Evolutionary conservation across 2,888 invertebrate genomes (phyloP), one percentile per base, ranked within the genome.

Genomic region (Unio delphinus): DNA sequence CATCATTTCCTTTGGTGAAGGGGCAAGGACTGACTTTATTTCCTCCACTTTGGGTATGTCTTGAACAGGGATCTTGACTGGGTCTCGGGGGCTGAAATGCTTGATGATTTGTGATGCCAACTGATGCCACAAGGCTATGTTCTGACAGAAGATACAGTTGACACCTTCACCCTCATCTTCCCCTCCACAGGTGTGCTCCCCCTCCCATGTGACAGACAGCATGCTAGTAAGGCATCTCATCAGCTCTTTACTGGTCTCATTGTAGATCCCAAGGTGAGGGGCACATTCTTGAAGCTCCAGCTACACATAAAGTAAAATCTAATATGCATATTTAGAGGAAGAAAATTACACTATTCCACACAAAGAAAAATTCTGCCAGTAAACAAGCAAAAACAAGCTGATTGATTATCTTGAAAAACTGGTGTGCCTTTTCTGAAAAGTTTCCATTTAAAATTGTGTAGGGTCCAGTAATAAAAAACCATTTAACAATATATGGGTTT

Each of bases 141-240:
- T 86, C 76, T 97, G 97, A 90, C 98, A 99, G 89, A 95, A 96
- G 67, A 94, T 93, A 87, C 98, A 99, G 88, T 97, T 96, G 54
- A 89, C 88, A 58, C 90, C 89, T 57, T 90, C 90, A 80, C 90
- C 89, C 83, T 91, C 83, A 80, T 88, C 87, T 45, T 45, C 45
- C 45, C 15, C 45, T n/a, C 87, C 90, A 81, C 92, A 93, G 4
- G 89, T 90, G 86, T 91, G 92, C 8, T 92, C 92, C 26, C 93
- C 94, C 71, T 93, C 93, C 93, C 95, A 94, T 28, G 94, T 93
- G 7, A 94, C 93, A 3, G 93, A 92, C 58, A 96, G 92, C 93
- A 95, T 95, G 78, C 93, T 93, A 82, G 94, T 94, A 79, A 96
- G 90, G 67, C 94, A 92, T 69, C 94, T 93, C 76, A 95, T 93